Conservation (phyloP, 1,140 invertebrate genomes). For the Leguminivora glycinivorella region DNA sequence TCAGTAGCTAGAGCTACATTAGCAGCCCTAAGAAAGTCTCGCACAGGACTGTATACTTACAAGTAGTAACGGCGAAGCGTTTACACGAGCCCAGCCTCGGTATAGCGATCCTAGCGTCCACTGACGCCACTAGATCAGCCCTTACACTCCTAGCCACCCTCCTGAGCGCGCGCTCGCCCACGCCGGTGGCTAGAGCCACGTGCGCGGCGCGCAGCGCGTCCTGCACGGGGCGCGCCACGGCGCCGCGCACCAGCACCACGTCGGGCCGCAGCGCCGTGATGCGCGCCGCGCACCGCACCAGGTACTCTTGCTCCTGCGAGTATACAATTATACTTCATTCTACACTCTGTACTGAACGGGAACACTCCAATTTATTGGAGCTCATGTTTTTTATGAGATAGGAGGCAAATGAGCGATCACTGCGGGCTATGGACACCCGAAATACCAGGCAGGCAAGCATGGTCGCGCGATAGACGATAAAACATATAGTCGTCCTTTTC, state of each 20-base stretch:
- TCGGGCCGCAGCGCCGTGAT: conserved; percentile 92
- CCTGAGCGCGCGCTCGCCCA: conserved; percentile 91
- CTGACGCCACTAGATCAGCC: conserved; percentile 92
- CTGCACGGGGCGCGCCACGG: conserved; percentile 93
- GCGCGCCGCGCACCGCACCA: conserved; percentile 92
- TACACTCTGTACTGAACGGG: too few relatives aligned
- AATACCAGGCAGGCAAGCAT: too few relatives aligned
- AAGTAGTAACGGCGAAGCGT: conserved; percentile 89
- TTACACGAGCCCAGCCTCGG: conserved; percentile 93
- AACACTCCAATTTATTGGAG: too few relatives aligned
- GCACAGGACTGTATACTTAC: conserved; percentile 44
- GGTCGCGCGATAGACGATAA: too few relatives aligned
- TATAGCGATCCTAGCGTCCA: conserved; percentile 91
- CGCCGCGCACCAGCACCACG: conserved; percentile 93
- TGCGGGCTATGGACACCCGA: too few relatives aligned
- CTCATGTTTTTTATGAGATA: too few relatives aligned
- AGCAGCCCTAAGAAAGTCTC: too few relatives aligned
- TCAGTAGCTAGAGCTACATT: too few relatives aligned
- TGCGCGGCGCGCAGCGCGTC: conserved; percentile 89
- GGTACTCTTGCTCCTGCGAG: conserved; percentile 91
- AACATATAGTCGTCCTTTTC: too few relatives aligned
- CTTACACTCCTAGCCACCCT: conserved; percentile 90
- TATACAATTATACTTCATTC: too few relatives aligned
- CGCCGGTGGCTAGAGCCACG: conserved; percentile 93
- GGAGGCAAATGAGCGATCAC: too few relatives aligned